Evolutionary conservation across 2,888 invertebrate species (phyloP), one percentile per base, ranked within the genome.

Genomic region (Tiphia femorata): DNA sequence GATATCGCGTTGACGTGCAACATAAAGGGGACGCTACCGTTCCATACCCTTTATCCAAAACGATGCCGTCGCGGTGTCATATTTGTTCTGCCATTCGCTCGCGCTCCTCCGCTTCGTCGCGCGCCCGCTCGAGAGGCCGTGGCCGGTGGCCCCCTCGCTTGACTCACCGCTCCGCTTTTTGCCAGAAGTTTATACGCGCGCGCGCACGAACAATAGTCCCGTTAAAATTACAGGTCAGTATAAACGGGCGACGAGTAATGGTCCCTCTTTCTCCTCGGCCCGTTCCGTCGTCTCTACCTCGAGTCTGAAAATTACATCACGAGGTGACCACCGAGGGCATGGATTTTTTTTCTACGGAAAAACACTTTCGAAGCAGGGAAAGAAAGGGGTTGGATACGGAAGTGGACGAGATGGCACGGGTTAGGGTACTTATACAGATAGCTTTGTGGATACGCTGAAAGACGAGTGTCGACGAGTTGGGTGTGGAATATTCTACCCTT

Each of bases 171-270:
- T 5, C 4, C 3, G 44, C 6, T 12, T 30, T 44, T 44, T 21
- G n/a, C 19, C 12, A 21, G 20, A 30, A n/a, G 44, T 30, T 44
- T 21, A 21, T 19, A 40, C 33, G 12, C 17, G 43, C 5, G 43
- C 4, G 14, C 27, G 17, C 27, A 8, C 19, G 40, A 3, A 6
- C n/a, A 29, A 44, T 21, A 19, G 42, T 19, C 10, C 10, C 42
- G 42, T 25, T 27, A 25, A 42, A 42, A 42, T 42, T 42, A 25
- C 42, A 42, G 42, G 12, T 27, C 12, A n/a, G n/a, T 4, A 8
- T 4, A 33, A 12, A n/a, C 12, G 12, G 12, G 33, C 33, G 33
- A 8, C 33, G 2, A 3, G 12, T 2, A 33, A 33, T 6, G 33
- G 4, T 12, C 10, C 12, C 33, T 2, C 7, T n/a, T 33, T 33